Conservation (phyloP, 2,113 vertebrate species). For the Polypterus bichir region DNA sequence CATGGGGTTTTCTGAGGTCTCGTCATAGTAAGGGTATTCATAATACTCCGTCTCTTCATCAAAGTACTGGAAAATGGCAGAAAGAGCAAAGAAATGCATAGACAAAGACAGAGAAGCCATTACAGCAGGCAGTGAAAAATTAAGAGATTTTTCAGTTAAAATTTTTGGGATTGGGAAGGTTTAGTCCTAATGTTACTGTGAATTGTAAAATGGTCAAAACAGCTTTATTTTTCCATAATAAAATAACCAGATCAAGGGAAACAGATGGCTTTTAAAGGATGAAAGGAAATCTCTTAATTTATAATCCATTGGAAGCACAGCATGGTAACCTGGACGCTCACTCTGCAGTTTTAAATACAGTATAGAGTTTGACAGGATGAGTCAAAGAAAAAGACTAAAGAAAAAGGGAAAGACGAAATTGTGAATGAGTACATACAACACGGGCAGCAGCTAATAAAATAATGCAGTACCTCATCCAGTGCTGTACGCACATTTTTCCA, state of each 20-base stretch:
- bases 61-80: constrained; percentile 41
- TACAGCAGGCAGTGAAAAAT: constrained; percentile 4
- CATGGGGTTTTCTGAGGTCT: constrained; percentile 39
- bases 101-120: constrained; percentile 9
- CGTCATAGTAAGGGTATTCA: constrained; percentile 52
- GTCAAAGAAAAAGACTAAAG: no score
- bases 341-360: no score
- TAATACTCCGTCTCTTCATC: constrained; percentile 55
- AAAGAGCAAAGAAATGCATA: constrained; percentile 8
- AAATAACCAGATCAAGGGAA: not conserved
- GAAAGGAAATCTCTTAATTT: not conserved
- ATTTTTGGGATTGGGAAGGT: not conserved
- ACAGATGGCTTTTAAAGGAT: not conserved
- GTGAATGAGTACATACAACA: no score
- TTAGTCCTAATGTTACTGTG: no score
- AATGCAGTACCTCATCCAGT: no score
- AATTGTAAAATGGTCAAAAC: no score
- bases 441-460: no score
- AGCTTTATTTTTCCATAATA: no score
- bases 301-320: not conserved
- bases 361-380: no score
- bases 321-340: no score
- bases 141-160: not conserved
- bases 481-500: no score
- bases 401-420: no score